Evolutionary conservation across 2,888 invertebrate species (phyloP).

Genomic region (Agriotes lineatus): DNA sequence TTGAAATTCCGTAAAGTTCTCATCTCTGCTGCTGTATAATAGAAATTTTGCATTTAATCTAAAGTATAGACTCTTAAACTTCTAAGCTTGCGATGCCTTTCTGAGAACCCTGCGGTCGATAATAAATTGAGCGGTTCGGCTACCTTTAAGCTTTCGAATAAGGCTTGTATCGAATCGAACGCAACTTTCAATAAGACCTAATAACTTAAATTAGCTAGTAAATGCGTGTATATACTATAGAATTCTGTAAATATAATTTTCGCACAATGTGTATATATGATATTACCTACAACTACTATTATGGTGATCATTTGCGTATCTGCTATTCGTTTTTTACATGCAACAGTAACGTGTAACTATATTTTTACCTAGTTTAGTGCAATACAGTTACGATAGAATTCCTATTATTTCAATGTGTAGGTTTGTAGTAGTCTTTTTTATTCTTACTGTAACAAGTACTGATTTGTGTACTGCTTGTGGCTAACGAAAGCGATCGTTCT

Average conservation of each 20-base stretch:
- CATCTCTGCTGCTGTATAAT: neutral
- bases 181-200: constrained; percentile 29
- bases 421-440: constrained; percentile 14
- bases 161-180: constrained; percentile 19
- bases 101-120: neutral
- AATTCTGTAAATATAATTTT: constrained; percentile 34
- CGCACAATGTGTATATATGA: constrained; percentile 24
- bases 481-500: neutral
- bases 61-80: neutral
- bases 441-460: constrained; percentile 20
- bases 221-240: constrained; percentile 29
- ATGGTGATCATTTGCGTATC: constrained; percentile 7
- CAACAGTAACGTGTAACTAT: neutral
- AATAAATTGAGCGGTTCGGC: neutral
- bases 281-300: constrained; percentile 14
- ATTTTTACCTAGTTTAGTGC: constrained; percentile 21
- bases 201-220: constrained; percentile 26
- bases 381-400: constrained; percentile 19
- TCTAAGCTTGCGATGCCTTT: constrained; percentile 19
- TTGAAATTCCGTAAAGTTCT: too few relatives aligned
- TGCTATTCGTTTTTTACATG: constrained; percentile 1
- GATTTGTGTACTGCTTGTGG: constrained; percentile 8
- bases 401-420: constrained; percentile 23
- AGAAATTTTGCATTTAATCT: neutral
- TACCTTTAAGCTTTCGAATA: constrained; percentile 9